Conservation (phyloP, 2,797 vertebrate genomes). For the Coregonus ussuriensis region DNA sequence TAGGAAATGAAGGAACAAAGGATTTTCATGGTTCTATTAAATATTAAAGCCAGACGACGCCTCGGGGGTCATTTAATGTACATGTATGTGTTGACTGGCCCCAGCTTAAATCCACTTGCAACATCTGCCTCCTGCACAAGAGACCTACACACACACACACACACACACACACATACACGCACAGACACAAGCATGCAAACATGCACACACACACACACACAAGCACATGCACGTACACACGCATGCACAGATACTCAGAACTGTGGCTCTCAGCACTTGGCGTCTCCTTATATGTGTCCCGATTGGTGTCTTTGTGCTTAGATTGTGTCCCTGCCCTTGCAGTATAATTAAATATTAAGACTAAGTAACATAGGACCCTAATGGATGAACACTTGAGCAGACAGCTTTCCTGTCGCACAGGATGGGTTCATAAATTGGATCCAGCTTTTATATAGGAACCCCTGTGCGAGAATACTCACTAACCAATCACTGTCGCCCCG, state of each 20-base stretch:
- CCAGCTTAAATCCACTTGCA: neutral
- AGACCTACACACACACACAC: neutral
- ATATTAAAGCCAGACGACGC: conserved; percentile 22
- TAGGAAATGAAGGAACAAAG: conserved; percentile 24
- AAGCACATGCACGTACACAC: neutral
- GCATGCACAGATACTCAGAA: conserved; percentile 6
- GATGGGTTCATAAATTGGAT: no score
- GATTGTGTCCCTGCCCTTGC: conserved; percentile 13
- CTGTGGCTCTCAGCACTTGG: neutral
- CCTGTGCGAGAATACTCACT: no score
- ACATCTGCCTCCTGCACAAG: neutral
- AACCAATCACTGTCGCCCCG: no score
- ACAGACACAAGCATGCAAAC: neutral
- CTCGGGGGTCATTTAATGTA: conserved; percentile 8
- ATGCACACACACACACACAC: conserved; percentile 8
- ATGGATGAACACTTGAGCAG: conserved; percentile 41
- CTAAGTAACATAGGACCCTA: conserved; percentile 32
- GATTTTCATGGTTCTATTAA: conserved; percentile 24
- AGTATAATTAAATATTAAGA: conserved; percentile 48
- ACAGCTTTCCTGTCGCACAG: conserved; percentile 28
- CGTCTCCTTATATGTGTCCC: neutral
- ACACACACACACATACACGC: conserved; percentile 6
- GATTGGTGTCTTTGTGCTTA: conserved; percentile 15
- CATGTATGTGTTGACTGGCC: conserved; percentile 16
- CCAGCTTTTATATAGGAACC: no score